Evolutionary conservation across 2,888 invertebrate species (phyloP).

Genomic region (Drosophila emarginata): DNA sequence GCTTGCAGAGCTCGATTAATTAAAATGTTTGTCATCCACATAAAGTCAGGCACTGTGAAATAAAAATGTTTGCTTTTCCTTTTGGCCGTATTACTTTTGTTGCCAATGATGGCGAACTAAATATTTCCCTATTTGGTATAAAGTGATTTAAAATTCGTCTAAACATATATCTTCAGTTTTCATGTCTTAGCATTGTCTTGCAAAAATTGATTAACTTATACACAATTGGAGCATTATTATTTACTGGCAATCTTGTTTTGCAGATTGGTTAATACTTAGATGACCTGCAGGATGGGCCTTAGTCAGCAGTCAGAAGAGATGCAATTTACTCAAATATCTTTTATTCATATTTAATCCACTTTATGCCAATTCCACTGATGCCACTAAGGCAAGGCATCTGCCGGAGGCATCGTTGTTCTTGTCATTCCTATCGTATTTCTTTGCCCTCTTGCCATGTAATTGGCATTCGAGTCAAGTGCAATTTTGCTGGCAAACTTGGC

Average conservation of each 20-base stretch:
- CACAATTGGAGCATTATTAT: constrained; percentile 22
- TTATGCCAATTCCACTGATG: constrained; percentile 59
- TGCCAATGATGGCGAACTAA: no score
- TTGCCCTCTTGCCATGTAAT: constrained; percentile 68
- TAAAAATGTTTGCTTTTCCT: not conserved
- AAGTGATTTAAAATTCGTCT: no score
- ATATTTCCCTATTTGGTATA: no score
- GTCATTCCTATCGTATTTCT: constrained; percentile 23
- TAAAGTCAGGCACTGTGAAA: constrained; percentile 16
- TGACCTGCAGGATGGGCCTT: constrained; percentile 28
- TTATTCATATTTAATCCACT: constrained; percentile 77
- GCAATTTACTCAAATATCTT: constrained; percentile 74
- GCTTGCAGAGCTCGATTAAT: constrained; percentile 42
- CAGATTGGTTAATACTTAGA: constrained; percentile 37
- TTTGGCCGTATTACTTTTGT: not conserved
- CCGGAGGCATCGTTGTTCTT: constrained; percentile 31
- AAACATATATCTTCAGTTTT: not conserved
- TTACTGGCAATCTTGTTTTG: constrained; percentile 20
- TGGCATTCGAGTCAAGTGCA: constrained; percentile 77
- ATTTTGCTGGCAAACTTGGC: constrained; percentile 67
- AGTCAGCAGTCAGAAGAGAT: constrained; percentile 52
- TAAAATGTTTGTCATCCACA: constrained; percentile 42
- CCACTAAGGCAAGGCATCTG: constrained; percentile 4
- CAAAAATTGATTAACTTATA: not conserved
- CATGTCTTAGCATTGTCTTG: not conserved